Conservation (phyloP, 2,113 vertebrate species). For the Emydura subglobosa region DNA sequence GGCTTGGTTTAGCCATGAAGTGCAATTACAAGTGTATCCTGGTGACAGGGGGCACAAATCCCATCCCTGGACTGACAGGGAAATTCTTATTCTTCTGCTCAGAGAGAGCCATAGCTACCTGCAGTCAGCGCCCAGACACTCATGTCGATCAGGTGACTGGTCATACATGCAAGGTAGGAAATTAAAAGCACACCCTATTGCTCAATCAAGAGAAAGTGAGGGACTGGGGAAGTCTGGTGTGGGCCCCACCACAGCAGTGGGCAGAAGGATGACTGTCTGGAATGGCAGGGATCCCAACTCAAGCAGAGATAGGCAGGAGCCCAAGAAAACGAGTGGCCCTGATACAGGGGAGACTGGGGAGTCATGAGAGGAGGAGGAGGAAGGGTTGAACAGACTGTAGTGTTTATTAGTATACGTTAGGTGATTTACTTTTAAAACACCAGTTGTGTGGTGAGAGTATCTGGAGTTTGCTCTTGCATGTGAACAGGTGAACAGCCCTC, state of each 20-base stretch:
- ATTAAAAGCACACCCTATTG: neutral
- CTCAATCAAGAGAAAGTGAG: neutral
- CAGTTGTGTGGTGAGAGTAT: neutral
- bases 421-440: neutral
- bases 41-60: neutral
- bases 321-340: neutral
- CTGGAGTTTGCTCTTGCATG: neutral
- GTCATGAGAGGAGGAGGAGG: neutral
- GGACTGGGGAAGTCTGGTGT: neutral
- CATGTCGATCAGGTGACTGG: neutral
- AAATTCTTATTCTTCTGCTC: neutral
- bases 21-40: neutral
- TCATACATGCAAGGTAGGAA: neutral
- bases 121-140: neutral
- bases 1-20: neutral
- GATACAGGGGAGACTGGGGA: neutral
- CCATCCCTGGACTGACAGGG: neutral
- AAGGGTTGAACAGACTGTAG: neutral
- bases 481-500: neutral
- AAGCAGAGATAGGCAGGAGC: neutral
- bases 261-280: neutral
- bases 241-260: neutral
- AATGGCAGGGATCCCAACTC: neutral
- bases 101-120: neutral
- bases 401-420: neutral